Conservation (phyloP, 1,140 invertebrate genomes). For the Batillaria attramentaria region DNA sequence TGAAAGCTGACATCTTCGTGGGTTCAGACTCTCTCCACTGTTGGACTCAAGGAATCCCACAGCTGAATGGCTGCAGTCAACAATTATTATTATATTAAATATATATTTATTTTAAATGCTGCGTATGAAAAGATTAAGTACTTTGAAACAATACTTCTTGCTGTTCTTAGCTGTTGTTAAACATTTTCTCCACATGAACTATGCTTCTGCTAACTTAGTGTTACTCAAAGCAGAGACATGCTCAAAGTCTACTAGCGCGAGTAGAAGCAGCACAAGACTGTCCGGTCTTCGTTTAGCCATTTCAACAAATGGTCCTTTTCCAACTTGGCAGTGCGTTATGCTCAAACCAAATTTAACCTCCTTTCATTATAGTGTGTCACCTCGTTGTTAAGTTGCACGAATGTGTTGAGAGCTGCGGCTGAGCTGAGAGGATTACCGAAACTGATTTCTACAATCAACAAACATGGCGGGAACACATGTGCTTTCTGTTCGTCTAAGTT, state of each 20-base stretch:
- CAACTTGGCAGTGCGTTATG: not conserved
- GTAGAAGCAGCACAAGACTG: too few relatives aligned
- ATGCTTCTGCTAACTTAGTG: too few relatives aligned
- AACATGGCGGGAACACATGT: not conserved
- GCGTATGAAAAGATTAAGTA: not conserved
- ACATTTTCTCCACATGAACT: not conserved
- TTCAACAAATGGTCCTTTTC: not conserved
- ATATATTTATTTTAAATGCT: not conserved
- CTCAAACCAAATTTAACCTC: not conserved
- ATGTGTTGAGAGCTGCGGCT: not conserved
- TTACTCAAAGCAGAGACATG: too few relatives aligned
- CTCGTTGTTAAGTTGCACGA: too few relatives aligned
- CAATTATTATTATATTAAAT: not conserved
- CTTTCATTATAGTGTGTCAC: not conserved
- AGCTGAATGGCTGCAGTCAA: too few relatives aligned
- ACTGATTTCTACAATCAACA: not conserved
- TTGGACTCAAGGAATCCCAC: too few relatives aligned
- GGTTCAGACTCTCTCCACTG: too few relatives aligned
- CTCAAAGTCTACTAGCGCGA: too few relatives aligned
- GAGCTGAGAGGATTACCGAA: not conserved
- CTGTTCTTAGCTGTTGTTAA: not conserved
- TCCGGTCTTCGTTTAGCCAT: not conserved
- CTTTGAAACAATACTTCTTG: not conserved
- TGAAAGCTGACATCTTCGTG: slow-evolving; percentile 12
- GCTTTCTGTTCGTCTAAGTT: not conserved